Conservation (phyloP, 2,797 vertebrate species). For the Otus scops region DNA sequence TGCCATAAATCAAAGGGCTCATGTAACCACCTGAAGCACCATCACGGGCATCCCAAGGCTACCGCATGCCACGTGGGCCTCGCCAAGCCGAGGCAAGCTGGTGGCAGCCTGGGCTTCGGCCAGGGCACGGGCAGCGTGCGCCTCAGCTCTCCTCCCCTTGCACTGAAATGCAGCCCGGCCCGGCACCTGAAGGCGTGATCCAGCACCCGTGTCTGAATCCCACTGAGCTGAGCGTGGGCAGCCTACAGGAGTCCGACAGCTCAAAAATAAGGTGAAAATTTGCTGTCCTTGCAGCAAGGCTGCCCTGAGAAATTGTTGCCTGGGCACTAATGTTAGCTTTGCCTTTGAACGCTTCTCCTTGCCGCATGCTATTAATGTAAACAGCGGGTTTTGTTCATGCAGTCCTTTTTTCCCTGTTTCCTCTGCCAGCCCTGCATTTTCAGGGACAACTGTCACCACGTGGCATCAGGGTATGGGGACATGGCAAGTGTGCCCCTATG, state of each 20-base stretch:
- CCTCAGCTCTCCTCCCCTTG: fast-evolving
- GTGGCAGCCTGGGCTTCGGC: background rate
- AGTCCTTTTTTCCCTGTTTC: background rate
- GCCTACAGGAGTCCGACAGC: background rate
- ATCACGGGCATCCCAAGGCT: background rate
- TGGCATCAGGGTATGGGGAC: fast-evolving
- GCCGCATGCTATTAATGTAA: background rate
- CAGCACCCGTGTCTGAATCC: background rate
- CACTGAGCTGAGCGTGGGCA: background rate
- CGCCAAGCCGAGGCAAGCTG: background rate
- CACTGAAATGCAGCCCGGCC: fast-evolving
- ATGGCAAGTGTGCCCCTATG: fast-evolving
- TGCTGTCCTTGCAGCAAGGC: background rate
- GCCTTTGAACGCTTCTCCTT: background rate
- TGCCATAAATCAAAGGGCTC: background rate
- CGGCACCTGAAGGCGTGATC: fast-evolving
- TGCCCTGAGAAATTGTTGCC: background rate
- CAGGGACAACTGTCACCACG: fast-evolving
- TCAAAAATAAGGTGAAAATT: background rate
- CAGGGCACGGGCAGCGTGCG: background rate
- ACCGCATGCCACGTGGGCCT: fast-evolving
- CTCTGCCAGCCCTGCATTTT: background rate
- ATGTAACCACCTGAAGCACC: background rate
- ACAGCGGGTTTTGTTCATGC: fast-evolving
- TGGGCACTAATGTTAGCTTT: background rate